phyloP scores from a whole-genome alignment of 2,888 invertebrate genomes.

The Meghimatium bilineatum region DNA sequence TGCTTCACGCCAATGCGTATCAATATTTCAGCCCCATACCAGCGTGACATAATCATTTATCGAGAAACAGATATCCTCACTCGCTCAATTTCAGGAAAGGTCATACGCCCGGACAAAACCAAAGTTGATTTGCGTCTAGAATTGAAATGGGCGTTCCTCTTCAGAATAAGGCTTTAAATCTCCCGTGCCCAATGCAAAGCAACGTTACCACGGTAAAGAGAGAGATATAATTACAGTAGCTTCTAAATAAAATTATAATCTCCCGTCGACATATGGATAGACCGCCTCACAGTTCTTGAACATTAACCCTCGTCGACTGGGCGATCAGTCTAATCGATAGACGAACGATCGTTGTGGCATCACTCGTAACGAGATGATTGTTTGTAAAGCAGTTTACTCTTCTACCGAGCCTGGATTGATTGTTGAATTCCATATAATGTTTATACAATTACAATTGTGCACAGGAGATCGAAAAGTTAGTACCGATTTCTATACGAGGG shows the following conservation, averaged over 20 bases:
- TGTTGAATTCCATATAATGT: not conserved
- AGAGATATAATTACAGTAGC: not conserved
- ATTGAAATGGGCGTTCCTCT: no score
- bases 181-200: no score
- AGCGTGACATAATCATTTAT: no score
- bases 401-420: not conserved
- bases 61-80: no score
- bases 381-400: not conserved
- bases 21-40: no score
- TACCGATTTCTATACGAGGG: no score
- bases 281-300: not conserved
- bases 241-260: constrained; percentile 1
- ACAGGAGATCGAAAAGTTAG: not conserved
- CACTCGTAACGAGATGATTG: not conserved
- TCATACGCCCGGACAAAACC: no score
- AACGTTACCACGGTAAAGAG: not conserved
- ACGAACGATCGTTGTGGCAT: not conserved
- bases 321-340: constrained; percentile 3
- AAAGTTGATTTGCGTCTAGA: no score
- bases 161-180: no score
- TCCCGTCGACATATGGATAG: not conserved
- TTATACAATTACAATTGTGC: not conserved
- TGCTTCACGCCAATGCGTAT: no score
- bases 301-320: not conserved
- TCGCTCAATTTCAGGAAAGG: no score